Base-by-base conservation (phyloP, 2,797 vertebrate genomes). In the Allochrocebus solatus region DNA sequence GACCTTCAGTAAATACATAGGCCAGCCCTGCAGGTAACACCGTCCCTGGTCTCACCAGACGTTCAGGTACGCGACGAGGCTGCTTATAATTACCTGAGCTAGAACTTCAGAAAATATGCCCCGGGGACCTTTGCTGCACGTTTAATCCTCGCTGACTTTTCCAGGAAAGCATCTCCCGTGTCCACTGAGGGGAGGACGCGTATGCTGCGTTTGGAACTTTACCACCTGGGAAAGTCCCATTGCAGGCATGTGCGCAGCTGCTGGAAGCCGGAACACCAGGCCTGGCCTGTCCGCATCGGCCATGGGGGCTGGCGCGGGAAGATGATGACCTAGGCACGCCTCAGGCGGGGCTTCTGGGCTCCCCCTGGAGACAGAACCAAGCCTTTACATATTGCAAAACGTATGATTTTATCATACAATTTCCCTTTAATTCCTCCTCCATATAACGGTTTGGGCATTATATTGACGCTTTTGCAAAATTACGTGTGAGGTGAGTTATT, bases 301-400 rank as follows among this genome's bases (percentile, higher is more conserved):
- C 4, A 2, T 0, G 2, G 36, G 11, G 79, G n/a, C 41, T 4
- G 2, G n/a, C 10, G 0, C 2, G 0, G 48, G 4, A 1, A 24
- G 1, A 12, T 41, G 0, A 1, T 17, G 16, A 1, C 36, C 21
- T 8, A 2, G n/a, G 16, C 7, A 4, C 0, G 61, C 4, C 53
- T 36, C 14, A 4, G 64, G 48, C 0, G 57, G 24, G 61, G 12
- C 17, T 3, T 43, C 39, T 1, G 4, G 21, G 48, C 53, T 19
- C 8, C 46, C 16, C 0, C 22, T 13, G 46, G 72, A 61, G 26
- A 0, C 0, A 2, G 4, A 57, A 19, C 13, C 12, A 4, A 84
- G 30, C 39, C 2, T 19, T 24, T 5, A 0, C 14, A 1, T 1
- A 0, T 3, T 1, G 9, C n/a, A n/a, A 50, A 0, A 5, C 12